Evolutionary conservation across 2,797 vertebrate genomes (phyloP).

Genomic region (Cyprinella venusta): DNA sequence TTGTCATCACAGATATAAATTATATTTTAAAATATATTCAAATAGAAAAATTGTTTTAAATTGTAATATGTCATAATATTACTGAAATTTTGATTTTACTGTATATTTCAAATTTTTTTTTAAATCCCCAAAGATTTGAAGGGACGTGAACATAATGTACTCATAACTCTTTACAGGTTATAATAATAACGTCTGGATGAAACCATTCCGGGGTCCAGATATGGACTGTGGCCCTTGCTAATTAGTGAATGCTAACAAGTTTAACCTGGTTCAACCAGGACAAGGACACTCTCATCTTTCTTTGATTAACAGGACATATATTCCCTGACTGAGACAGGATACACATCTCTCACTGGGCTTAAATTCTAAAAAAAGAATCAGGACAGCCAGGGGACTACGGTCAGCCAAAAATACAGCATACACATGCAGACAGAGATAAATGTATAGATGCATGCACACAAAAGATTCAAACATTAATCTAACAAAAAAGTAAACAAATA

Average conservation of each 20-base stretch:
- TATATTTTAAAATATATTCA: too few relatives aligned
- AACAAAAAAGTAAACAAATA: background rate
- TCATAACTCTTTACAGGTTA: background rate
- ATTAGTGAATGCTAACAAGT: background rate
- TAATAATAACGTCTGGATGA: background rate
- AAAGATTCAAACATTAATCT: background rate
- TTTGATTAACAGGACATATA: slow-evolving; percentile 24
- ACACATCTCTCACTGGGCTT: slow-evolving; percentile 31
- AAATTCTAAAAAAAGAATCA: slow-evolving; percentile 41
- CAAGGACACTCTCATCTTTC: slow-evolving; percentile 45
- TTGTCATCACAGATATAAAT: background rate
- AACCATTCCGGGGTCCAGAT: background rate
- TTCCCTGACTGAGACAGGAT: slow-evolving; percentile 41
- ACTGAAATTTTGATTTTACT: background rate
- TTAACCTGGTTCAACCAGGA: slow-evolving; percentile 24
- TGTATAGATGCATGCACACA: slow-evolving; percentile 4
- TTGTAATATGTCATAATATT: background rate
- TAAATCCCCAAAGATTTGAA: background rate
- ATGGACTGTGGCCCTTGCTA: background rate
- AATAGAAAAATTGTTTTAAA: too few relatives aligned
- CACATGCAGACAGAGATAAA: slow-evolving; percentile 30
- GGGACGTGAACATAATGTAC: background rate
- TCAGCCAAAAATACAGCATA: slow-evolving; percentile 30
- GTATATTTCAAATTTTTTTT: background rate
- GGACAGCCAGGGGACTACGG: slow-evolving; percentile 18